Evolutionary conservation across 1,140 invertebrate genomes (phyloP).

Genomic region (Lasioglossum baleicum): DNA sequence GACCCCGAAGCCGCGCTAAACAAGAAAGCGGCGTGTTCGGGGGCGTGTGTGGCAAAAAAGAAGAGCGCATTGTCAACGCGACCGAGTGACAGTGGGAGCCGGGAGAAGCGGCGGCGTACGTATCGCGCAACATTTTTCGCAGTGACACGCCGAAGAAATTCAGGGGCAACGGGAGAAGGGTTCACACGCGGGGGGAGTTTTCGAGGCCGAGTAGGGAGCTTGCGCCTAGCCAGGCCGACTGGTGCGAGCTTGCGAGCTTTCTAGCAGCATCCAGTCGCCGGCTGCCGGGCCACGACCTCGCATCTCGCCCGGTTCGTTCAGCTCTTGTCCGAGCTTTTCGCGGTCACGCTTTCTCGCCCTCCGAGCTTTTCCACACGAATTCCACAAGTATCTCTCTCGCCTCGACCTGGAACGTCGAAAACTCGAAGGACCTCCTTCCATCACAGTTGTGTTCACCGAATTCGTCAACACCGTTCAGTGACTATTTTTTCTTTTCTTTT

Average conservation of each 20-base stretch:
- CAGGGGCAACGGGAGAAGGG: conserved; percentile 44
- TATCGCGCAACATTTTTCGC: conserved; percentile 45
- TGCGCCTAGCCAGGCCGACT: conserved; percentile 67
- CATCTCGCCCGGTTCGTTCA: conserved; percentile 37
- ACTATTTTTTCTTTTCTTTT: no score
- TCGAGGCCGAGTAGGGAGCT: conserved; percentile 64
- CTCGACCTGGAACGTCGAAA: no score
- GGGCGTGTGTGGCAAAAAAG: background rate
- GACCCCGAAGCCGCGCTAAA: background rate
- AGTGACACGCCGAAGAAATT: conserved; percentile 56
- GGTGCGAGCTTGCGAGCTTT: conserved; percentile 66
- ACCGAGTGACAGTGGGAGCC: background rate
- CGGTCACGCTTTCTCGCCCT: conserved; percentile 34
- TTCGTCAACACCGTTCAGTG: no score
- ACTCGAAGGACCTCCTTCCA: no score
- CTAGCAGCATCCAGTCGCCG: conserved; percentile 72
- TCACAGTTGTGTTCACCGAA: no score
- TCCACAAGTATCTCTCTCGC: no score
- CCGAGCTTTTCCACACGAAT: no score
- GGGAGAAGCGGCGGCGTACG: background rate
- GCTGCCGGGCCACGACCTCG: conserved; percentile 70
- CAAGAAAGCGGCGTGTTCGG: background rate
- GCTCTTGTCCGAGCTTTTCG: background rate
- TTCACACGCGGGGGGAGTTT: conserved; percentile 40
- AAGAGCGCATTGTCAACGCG: conserved; percentile 8